A percentile compares a stretch with the other conserved stretches of the same genome.
phyloP scores from a whole-genome alignment of 2,888 invertebrate genomes.

The Platycnemis pennipes region DNA sequence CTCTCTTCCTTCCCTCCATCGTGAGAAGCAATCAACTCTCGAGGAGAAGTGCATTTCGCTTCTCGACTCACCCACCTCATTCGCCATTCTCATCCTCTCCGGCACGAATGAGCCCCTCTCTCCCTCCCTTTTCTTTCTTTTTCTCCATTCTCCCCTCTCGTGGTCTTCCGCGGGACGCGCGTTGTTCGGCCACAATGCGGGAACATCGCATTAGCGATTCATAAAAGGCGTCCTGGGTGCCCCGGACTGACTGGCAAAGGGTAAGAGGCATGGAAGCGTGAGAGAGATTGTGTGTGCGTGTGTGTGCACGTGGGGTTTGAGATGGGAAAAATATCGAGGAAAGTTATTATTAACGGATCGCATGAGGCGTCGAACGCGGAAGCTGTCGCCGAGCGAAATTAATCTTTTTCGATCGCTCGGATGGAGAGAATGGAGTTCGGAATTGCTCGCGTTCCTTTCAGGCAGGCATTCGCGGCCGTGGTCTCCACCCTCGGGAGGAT shows the following conservation, averaged over 20 bases:
- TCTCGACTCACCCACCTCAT: background rate
- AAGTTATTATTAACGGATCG: background rate
- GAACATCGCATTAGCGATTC: slow-evolving; percentile 51
- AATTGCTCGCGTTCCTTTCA: background rate
- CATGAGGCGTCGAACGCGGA: slow-evolving; percentile 5
- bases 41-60: background rate
- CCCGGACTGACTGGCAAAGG: too few species aligned
- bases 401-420: background rate
- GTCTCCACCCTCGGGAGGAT: background rate
- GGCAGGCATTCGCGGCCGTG: background rate
- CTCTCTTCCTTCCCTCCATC: background rate
- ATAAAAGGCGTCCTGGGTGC: slow-evolving; percentile 26
- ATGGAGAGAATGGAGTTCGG: background rate
- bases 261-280: background rate
- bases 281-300: background rate
- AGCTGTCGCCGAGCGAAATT: background rate
- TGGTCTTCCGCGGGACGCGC: background rate
- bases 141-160: background rate
- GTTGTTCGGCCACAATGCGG: slow-evolving; percentile 23
- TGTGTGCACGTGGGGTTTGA: background rate
- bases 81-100: background rate
- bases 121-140: background rate
- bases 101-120: background rate
- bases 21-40: slow-evolving; percentile 16
- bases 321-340: background rate